Conservation (phyloP, 2,113 vertebrate genomes). For the Lophura nycthemera region DNA sequence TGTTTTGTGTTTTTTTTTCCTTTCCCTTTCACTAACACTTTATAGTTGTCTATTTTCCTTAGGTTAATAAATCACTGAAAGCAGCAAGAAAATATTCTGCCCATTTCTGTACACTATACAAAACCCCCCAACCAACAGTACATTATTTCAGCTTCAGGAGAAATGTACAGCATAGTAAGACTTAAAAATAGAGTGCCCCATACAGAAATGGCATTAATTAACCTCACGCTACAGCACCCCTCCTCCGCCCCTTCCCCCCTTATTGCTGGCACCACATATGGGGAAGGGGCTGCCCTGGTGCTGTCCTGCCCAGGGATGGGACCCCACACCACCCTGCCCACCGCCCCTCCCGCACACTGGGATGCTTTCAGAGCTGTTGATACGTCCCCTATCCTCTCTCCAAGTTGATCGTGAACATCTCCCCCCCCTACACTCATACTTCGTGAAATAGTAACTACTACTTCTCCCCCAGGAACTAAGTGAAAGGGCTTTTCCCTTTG, state of each 20-base stretch:
- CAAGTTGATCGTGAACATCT: rapidly evolving
- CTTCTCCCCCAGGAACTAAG: not conserved
- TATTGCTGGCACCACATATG: conserved; percentile 47
- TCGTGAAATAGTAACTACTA: not conserved
- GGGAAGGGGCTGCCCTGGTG: not conserved
- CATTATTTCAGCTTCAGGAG: conserved; percentile 72
- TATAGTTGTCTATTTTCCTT: conserved; percentile 80
- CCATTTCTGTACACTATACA: conserved; percentile 89
- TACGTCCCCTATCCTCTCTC: not conserved
- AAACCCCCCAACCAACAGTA: conserved; percentile 71
- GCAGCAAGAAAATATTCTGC: conserved; percentile 86
- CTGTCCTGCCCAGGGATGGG: not conserved
- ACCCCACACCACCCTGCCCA: not conserved
- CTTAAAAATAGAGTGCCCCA: conserved; percentile 73
- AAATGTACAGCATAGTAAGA: conserved; percentile 80
- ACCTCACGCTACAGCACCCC: conserved; percentile 44
- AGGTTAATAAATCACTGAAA: conserved; percentile 81
- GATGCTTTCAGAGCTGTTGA: not conserved
- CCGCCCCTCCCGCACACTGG: not conserved
- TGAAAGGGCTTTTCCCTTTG: conserved; percentile 33
- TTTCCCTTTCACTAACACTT: conserved; percentile 77
- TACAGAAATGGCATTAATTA: conserved; percentile 53
- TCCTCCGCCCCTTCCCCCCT: not conserved
- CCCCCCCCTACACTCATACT: rapidly evolving
- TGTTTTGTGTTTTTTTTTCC: conserved; percentile 66